phyloP scores from a whole-genome alignment of 1,140 invertebrate genomes.

The Meteorus sp. region DNA sequence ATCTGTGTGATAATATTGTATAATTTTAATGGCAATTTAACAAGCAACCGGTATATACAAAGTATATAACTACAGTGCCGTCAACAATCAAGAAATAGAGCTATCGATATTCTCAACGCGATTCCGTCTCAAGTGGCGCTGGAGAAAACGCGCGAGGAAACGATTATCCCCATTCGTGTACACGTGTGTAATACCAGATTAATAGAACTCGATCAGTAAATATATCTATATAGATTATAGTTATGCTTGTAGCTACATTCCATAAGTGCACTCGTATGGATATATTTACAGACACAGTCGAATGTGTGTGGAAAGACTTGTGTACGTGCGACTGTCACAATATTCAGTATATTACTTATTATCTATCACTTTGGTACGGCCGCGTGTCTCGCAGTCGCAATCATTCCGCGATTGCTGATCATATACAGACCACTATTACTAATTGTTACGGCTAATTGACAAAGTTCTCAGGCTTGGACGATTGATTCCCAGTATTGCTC shows the following conservation, averaged over 20 bases:
- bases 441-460: slow-evolving; percentile 55
- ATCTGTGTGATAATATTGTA: too few species aligned
- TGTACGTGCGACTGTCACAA: neutral
- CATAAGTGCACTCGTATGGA: too few species aligned
- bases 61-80: neutral
- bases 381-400: slow-evolving; percentile 21
- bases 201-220: slow-evolving; percentile 12
- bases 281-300: neutral
- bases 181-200: slow-evolving; percentile 30
- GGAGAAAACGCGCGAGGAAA: slow-evolving; percentile 32
- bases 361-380: slow-evolving; percentile 33
- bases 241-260: too few species aligned
- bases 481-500: slow-evolving; percentile 26
- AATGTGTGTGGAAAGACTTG: too few species aligned
- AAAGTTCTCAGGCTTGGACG: slow-evolving; percentile 50
- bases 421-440: slow-evolving; percentile 29
- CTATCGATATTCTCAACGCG: slow-evolving; percentile 29
- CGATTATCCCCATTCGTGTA: slow-evolving; percentile 31
- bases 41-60: neutral
- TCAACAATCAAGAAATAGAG: slow-evolving; percentile 22
- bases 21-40: neutral
- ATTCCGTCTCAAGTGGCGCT: neutral
- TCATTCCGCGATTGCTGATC: neutral
- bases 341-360: slow-evolving; percentile 43
- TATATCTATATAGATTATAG: too few species aligned